Evolutionary conservation across 2,797 vertebrate genomes (phyloP).

Genomic region (Rhinichthys osculus): DNA sequence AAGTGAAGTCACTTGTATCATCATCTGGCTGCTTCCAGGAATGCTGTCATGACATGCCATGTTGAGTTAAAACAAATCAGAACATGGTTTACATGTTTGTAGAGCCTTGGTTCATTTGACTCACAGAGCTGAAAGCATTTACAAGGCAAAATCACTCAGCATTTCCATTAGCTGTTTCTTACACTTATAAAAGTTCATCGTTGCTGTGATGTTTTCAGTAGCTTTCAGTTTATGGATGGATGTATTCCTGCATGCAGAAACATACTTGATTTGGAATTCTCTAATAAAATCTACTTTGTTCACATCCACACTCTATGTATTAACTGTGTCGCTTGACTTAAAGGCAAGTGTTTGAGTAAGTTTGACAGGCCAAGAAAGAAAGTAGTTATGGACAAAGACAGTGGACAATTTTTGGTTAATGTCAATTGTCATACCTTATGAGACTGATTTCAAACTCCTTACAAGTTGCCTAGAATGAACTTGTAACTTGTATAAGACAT

Average conservation of each 20-base stretch:
- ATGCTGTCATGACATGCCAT: conserved; percentile 67
- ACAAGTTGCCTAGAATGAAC: neutral
- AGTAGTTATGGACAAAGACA: neutral
- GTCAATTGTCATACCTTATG: neutral
- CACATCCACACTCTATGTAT: conserved; percentile 20
- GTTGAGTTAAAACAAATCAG: conserved; percentile 58
- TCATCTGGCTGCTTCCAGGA: conserved; percentile 60
- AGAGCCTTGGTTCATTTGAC: conserved; percentile 37
- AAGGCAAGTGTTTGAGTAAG: neutral
- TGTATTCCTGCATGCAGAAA: conserved; percentile 59
- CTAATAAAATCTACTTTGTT: conserved; percentile 64
- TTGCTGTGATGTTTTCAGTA: neutral
- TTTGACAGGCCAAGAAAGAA: neutral
- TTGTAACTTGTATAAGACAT: neutral
- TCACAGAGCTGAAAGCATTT: conserved; percentile 42
- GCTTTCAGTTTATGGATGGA: conserved; percentile 15
- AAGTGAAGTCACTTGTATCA: conserved; percentile 69
- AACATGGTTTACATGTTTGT: conserved; percentile 40
- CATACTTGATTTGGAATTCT: conserved; percentile 59
- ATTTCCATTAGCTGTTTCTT: conserved; percentile 47
- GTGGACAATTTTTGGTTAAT: neutral
- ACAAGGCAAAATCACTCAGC: conserved; percentile 30
- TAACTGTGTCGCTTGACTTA: neutral
- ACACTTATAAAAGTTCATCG: conserved; percentile 36
- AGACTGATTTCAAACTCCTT: conserved; percentile 4